Conservation (phyloP, 2,888 invertebrate species). For the Synergus umbraculus region DNA sequence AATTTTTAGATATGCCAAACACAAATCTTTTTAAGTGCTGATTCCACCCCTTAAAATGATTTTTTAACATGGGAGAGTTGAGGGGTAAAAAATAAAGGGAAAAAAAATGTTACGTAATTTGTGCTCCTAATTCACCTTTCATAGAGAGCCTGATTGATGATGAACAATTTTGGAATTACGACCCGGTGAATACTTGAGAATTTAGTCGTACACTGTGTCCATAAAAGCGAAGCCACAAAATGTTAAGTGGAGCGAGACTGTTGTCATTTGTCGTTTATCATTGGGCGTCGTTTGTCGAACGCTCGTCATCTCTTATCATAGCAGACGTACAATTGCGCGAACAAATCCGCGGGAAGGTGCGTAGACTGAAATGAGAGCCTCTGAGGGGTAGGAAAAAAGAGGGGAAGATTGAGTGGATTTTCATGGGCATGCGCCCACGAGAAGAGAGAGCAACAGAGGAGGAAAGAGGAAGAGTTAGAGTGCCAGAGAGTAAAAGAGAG, state of each 20-base stretch:
- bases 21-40: too few relatives aligned
- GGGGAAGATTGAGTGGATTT: conserved; percentile 35
- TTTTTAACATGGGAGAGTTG: too few relatives aligned
- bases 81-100: too few relatives aligned
- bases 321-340: conserved; percentile 24
- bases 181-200: not conserved
- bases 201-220: not conserved
- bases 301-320: not conserved
- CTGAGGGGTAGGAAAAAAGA: conserved; percentile 47
- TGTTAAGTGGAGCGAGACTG: not conserved
- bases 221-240: not conserved
- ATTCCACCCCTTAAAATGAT: too few relatives aligned
- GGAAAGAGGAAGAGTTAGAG: conserved; percentile 41
- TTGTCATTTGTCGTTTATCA: not conserved
- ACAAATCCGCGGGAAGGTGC: conserved; percentile 50
- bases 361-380: conserved; percentile 50
- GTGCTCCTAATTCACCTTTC: not conserved
- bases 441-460: conserved; percentile 12
- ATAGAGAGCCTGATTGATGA: not conserved
- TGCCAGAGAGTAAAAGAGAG: conserved; percentile 47
- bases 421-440: conserved; percentile 49
- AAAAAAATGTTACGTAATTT: not conserved
- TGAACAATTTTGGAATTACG: not conserved
- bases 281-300: not conserved
- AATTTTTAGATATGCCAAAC: too few relatives aligned